Base-by-base conservation (phyloP, 2,888 invertebrate genomes). In the Dolomedes plantarius region DNA sequence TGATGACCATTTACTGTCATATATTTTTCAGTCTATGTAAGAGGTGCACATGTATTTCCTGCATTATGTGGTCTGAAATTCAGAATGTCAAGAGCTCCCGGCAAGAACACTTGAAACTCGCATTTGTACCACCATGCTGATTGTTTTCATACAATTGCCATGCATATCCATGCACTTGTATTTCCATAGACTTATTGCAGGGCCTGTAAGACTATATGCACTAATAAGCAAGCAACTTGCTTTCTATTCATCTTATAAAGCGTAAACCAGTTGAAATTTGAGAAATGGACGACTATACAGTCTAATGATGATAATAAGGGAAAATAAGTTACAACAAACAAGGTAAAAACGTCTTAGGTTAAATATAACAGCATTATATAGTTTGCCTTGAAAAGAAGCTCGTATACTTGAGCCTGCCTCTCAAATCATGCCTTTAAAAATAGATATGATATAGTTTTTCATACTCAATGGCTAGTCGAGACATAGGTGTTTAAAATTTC, bases 371-470 rank as follows among this genome's bases (percentile, higher is more conserved):
- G 23, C 56, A 56, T 56, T 1, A 56, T 36, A 5, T 56, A 56
- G 41, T 46, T 13, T 56, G 56, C 56, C 56, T 56, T 56, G 56
- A 19, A 56, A 56, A 56, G 11, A 56, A 56, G 56, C 56, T 56
- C 56, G 5, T 23, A 23, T 56, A 6, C 16, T 23, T 56, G 56
- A 56, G 56, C 56, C 11, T 56, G 56, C 56, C 56, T 56, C 56
- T 56, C 3, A 56, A 56, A 56, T 56, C 16, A 56, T 56, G 56
- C 56, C 56, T 56, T 56, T 56, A 23, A 56, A 56, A 23, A 56
- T 56, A 56, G 56, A 56, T 23, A 46, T 46, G 6, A 46, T 46
- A 56, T 56, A 56, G 56, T 56, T 56, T 56, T 56, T 56, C 56
- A 23, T 56, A 56, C 56, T 56, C 23, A 23, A 56, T 5, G 23